phyloP scores from a whole-genome alignment of 2,797 vertebrate species.

The Delichon dasypus region DNA sequence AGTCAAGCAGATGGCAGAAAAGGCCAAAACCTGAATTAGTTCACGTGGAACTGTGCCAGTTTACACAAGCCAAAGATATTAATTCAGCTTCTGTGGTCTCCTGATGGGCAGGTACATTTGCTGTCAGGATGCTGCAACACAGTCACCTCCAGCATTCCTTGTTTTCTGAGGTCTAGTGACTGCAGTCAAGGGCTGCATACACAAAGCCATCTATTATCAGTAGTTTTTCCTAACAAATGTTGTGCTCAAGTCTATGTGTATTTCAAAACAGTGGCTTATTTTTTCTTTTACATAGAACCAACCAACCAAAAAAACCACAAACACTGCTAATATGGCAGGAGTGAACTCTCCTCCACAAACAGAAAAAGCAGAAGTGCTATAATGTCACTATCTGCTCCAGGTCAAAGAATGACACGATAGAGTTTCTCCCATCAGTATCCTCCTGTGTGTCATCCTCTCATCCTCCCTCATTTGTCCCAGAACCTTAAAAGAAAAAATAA shows the following conservation, averaged over 20 bases:
- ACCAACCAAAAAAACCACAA: neutral
- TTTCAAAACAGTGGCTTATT: neutral
- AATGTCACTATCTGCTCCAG: neutral
- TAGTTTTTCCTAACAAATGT: neutral
- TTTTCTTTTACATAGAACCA: neutral
- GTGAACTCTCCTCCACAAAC: neutral
- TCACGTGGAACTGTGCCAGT: neutral
- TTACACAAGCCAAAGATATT: neutral
- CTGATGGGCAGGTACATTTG: neutral
- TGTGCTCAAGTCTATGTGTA: neutral
- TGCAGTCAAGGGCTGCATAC: neutral
- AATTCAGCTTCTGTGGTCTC: neutral
- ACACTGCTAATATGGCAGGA: neutral
- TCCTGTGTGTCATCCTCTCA: neutral
- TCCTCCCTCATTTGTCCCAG: neutral
- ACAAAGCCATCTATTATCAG: neutral
- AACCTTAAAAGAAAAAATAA: neutral
- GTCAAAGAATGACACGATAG: neutral
- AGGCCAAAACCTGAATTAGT: conserved; percentile 31
- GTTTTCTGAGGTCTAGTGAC: neutral
- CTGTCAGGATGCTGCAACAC: neutral
- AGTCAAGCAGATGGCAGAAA: conserved; percentile 16
- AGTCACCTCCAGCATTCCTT: fast-evolving
- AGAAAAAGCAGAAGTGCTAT: neutral
- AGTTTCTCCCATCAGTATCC: neutral